Evolutionary conservation across 2,113 vertebrate genomes (phyloP).

Genomic region (Apistogramma diplotaenia): DNA sequence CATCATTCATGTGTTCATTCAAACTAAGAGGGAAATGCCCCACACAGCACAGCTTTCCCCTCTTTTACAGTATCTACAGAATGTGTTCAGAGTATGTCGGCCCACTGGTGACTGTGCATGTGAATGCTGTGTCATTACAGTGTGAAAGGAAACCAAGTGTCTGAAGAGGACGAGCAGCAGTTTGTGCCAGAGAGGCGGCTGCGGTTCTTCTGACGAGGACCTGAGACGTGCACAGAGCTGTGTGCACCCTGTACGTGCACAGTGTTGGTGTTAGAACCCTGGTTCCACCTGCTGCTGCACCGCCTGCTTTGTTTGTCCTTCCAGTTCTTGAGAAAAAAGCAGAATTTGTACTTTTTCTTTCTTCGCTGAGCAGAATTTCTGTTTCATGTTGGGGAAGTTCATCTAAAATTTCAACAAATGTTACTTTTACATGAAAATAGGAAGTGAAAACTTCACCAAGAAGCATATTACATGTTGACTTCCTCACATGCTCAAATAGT

Average conservation of each 20-base stretch:
- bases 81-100: background rate
- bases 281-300: background rate
- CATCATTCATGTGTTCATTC: too few relatives aligned
- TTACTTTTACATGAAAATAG: background rate
- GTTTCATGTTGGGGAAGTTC: background rate
- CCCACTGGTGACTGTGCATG: background rate
- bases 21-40: background rate
- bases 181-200: constrained; percentile 63
- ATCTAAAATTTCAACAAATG: background rate
- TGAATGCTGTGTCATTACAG: constrained; percentile 40
- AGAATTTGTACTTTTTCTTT: background rate
- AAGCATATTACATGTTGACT: background rate
- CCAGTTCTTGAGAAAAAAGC: background rate
- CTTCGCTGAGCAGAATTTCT: background rate
- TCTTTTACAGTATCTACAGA: background rate
- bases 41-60: background rate
- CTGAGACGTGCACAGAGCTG: background rate
- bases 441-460: background rate
- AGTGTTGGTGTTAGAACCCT: background rate
- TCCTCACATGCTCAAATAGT: background rate
- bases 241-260: background rate
- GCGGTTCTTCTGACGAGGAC: constrained; percentile 58
- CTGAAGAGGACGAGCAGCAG: constrained; percentile 64
- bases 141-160: constrained; percentile 71
- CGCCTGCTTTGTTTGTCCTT: background rate